These are phyloP conservation scores for Polypedilum vanderplanki DNA, from an alignment of 1,140 invertebrate species.

Conservation along the genomic window DNA sequence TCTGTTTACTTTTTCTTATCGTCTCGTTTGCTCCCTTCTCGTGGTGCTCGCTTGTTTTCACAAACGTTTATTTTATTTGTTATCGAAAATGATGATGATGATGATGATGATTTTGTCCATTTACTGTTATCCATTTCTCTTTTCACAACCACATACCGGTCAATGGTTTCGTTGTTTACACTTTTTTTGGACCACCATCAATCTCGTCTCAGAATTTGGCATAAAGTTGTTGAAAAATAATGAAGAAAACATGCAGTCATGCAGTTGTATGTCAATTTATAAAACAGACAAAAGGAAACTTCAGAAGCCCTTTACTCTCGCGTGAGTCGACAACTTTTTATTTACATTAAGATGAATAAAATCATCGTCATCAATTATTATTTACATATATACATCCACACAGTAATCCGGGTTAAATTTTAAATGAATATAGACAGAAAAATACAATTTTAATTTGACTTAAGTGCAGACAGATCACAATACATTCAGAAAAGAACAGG, in stretches of 20 bases:
- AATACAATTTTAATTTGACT: background rate
- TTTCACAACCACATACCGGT: background rate
- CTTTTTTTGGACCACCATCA: background rate
- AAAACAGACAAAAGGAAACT: background rate
- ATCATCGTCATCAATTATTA: background rate
- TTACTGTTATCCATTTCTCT: slow-evolving; percentile 8
- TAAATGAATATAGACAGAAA: too few species aligned
- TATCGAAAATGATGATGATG: slow-evolving; percentile 15
- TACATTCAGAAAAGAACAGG: background rate
- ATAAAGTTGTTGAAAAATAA: background rate
- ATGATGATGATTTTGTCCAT: background rate
- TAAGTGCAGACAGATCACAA: background rate
- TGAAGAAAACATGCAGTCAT: background rate
- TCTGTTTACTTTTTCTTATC: background rate
- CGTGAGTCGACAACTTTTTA: background rate
- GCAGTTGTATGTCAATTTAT: background rate
- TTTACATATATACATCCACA: too few species aligned
- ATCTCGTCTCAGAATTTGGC: background rate
- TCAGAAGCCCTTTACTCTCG: background rate
- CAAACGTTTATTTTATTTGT: slow-evolving; percentile 5
- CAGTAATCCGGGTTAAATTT: too few species aligned
- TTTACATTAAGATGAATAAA: background rate
- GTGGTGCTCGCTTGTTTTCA: background rate
- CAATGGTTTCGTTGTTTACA: background rate
- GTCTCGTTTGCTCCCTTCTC: background rate